Evolutionary conservation across 2,797 vertebrate species (phyloP), one percentile per base, ranked within the genome.

Genomic region (Helicolenus hilgendorfi): DNA sequence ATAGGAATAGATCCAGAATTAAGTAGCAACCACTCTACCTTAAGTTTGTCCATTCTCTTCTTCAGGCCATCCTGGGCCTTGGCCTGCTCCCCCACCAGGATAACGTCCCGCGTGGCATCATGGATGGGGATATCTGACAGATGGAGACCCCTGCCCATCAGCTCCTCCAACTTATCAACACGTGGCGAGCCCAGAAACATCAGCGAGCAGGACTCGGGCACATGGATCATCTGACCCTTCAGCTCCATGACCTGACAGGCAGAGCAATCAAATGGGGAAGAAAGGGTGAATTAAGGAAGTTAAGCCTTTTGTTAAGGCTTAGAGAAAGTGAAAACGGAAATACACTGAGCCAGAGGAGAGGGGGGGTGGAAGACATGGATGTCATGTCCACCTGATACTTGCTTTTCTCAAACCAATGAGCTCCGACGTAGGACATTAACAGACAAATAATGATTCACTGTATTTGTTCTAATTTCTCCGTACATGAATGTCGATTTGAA

Each of bases 161-260:
- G 97, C 95, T 99, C 99, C 89, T 99, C 99, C 94, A 99, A 86
- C 89, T 99, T 99, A 95, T 99, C 99, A 68, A 99, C 99, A 63
- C 99, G 98, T 0, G 99, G 99, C 1, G 99, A 99, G 18, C 99
- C 99, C 96, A 99, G 96, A 90, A 99, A 99, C 88, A 99, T 97
- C 92, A 99, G 93, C 0, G 98, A 98, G 94, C 97, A 98, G 9
- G 99, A 99, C 94, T 99, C 99, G 0, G 98, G 98, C 36, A 99
- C 98, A 0, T 99, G 98, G 91, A 99, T 98, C 99, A 99, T 99
- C 97, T 99, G 99, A 84, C 99, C 99, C 94, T 99, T 99, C 83
- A 99, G 92, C 94, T 99, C 99, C 99, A 99, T 99, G 76, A 99
- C 98, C 99, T 99, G 94, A 20, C 5, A 69, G 18, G 1, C 8